Evolutionary conservation across 2,113 vertebrate genomes (phyloP).

Genomic region (Zapus hudsonius): DNA sequence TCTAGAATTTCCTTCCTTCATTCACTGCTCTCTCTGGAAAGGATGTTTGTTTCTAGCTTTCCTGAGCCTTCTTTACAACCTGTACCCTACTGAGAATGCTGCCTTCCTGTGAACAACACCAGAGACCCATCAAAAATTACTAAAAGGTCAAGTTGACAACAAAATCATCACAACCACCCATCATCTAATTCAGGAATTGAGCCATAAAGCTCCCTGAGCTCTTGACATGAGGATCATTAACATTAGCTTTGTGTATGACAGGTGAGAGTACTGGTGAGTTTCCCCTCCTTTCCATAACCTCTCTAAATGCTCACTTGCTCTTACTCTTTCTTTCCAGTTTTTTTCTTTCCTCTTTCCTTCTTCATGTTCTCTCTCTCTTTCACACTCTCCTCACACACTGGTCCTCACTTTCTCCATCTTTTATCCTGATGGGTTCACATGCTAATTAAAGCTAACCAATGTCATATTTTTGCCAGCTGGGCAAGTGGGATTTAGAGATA

Average conservation of each 20-base stretch:
- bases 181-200: not conserved
- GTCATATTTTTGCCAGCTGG: not conserved
- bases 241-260: rapidly evolving
- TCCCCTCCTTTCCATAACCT: not conserved
- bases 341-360: not conserved
- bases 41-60: too few relatives aligned
- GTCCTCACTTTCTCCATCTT: not conserved
- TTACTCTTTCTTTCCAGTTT: not conserved
- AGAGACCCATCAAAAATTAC: too few relatives aligned
- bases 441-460: not conserved
- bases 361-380: not conserved
- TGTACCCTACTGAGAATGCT: too few relatives aligned
- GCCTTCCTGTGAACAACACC: too few relatives aligned
- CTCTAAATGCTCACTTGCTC: not conserved
- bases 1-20: too few relatives aligned
- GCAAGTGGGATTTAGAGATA: not conserved
- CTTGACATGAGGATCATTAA: rapidly evolving
- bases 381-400: not conserved
- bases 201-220: not conserved
- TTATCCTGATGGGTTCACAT: not conserved
- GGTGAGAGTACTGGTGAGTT: not conserved
- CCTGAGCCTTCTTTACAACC: too few relatives aligned
- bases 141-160: too few relatives aligned
- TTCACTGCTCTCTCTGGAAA: too few relatives aligned
- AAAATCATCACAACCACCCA: not conserved